Base-by-base conservation (phyloP, 2,797 vertebrate species). In the Manis javanica region DNA sequence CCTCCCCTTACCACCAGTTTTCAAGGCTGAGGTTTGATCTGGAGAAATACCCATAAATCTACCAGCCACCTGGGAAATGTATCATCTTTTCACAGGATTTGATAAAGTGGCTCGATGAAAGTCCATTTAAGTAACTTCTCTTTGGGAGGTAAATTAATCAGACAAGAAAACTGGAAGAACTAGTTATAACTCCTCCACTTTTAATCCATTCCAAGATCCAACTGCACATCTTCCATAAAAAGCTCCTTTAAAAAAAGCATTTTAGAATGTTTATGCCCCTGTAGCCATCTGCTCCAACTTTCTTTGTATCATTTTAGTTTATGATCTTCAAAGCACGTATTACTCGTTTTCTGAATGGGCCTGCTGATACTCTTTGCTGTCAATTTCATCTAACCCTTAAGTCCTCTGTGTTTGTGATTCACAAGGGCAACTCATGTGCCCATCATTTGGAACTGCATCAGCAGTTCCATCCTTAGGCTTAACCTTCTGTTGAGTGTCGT, bases 81-180 rank as follows among this genome's bases (percentile, higher is more conserved):
- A n/a, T 84, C 77, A 88, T 94, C 68, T 91, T 92, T 92, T 89
- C 71, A 87, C 31, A 95, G 90, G 87, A 96, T 93, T 96, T 91
- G 93, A 85, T 90, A 59, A 49, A 39, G 74, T 87, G 86, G 37
- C 87, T 96, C 90, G 90, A 69, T 53, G 90, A 95, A 93, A 97
- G 74, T 71, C 69, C 81, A 68, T 91, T 96, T 96, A 96, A 97
- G 96, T 89, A 94, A 96, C 96, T 93, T 92, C 90, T 96, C 94
- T 96, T 96, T 64, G 85, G 92, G 95, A 96, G 96, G 95, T 95
- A 96, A 96, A 92, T 96, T 97, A 96, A 97, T 95, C 95, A 97
- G 94, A 90, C 72, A 82, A 75, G 29, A 68, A 88, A 93, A 92
- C 95, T 83, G 24, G 24, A 88, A 96, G 78, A 96, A 71, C 53